A percentile compares a stretch with the other conserved stretches of the same genome.
Evolutionary conservation across 2,888 invertebrate species (phyloP).

Genomic region (Diarsia mendica): DNA sequence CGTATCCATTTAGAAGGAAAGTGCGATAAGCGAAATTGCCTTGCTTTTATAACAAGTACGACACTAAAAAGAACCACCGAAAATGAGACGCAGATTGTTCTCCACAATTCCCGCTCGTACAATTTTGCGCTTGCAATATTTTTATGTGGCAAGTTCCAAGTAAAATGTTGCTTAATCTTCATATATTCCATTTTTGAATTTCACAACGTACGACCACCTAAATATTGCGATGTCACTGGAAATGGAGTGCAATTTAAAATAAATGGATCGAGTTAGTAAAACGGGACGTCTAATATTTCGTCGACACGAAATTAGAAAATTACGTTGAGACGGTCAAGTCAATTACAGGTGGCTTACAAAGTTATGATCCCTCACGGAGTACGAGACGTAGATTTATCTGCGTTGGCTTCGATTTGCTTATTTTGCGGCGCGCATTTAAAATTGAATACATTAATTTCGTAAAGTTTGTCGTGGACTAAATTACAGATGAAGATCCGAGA

Average conservation of each 20-base stretch:
- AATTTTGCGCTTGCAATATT: constrained; percentile 64
- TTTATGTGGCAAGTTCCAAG: constrained; percentile 53
- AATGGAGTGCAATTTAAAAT: constrained; percentile 57
- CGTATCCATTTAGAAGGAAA: constrained; percentile 67
- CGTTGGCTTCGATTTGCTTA: constrained; percentile 79
- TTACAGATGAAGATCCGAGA: constrained; percentile 69
- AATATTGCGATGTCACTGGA: constrained; percentile 34
- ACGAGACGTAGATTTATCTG: constrained; percentile 82
- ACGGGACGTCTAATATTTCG: constrained; percentile 59
- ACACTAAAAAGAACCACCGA: constrained; percentile 66
- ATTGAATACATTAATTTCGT: constrained; percentile 81
- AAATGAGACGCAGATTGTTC: constrained; percentile 68
- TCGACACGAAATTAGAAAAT: constrained; percentile 75
- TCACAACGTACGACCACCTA: constrained; percentile 27
- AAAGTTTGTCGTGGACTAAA: constrained; percentile 75
- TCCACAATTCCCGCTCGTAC: constrained; percentile 50
- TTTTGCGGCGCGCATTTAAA: constrained; percentile 75
- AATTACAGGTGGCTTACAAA: constrained; percentile 84
- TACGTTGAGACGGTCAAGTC: constrained; percentile 72
- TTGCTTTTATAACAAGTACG: constrained; percentile 69
- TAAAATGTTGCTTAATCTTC: constrained; percentile 60
- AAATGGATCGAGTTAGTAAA: constrained; percentile 69
- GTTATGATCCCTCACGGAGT: constrained; percentile 79
- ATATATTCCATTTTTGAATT: constrained; percentile 57
- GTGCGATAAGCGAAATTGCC: constrained; percentile 73